Evolutionary conservation across 2,113 vertebrate species (phyloP).

Genomic region (Phylloscopus trochiloides): DNA sequence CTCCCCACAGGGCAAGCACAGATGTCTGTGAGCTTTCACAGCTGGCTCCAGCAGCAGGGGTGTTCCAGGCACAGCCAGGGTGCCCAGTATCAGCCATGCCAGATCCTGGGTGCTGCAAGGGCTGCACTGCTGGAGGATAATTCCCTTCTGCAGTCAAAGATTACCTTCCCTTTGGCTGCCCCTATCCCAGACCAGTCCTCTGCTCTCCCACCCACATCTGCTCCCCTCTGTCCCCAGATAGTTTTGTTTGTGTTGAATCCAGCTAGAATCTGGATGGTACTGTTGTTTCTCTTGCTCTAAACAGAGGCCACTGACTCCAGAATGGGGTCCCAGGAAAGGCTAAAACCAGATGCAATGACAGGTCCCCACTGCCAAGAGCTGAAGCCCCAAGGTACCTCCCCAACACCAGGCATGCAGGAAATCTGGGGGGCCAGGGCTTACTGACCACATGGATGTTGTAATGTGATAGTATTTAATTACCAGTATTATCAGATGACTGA

Average conservation of each 20-base stretch:
- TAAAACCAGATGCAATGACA: not conserved
- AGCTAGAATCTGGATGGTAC: not conserved
- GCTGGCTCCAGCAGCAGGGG: not conserved
- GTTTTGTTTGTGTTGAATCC: not conserved
- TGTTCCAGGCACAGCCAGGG: not conserved
- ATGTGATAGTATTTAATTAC: not conserved
- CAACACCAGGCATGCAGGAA: accelerated
- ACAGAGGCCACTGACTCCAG: accelerated
- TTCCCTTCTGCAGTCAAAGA: not conserved
- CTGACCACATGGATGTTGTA: not conserved
- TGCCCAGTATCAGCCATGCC: not conserved
- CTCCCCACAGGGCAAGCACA: not conserved
- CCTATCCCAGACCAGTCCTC: not conserved
- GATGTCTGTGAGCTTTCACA: not conserved
- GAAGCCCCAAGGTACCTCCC: not conserved
- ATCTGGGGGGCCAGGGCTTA: not conserved
- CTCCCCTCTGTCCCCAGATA: not conserved
- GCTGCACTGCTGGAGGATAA: not conserved
- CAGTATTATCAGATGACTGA: not conserved
- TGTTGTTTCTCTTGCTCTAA: not conserved
- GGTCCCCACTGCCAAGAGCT: not conserved
- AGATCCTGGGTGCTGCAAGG: not conserved
- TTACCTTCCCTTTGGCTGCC: not conserved
- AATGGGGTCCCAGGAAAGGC: not conserved
- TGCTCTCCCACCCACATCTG: not conserved